phyloP scores from a whole-genome alignment of 2,797 vertebrate species.

The Mormyrus proboscirostris region DNA sequence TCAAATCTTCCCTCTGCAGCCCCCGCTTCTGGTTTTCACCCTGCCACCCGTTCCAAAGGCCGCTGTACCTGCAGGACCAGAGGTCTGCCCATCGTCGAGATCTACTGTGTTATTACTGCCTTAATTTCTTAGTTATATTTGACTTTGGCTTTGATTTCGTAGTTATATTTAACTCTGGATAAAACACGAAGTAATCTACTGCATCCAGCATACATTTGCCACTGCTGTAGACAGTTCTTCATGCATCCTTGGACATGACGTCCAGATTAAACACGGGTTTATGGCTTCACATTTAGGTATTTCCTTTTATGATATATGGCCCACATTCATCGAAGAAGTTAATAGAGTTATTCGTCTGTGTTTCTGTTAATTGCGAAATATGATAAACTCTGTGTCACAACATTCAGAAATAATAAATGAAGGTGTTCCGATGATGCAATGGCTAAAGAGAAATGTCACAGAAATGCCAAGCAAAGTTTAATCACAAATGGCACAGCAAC shows the following conservation, averaged over 20 bases:
- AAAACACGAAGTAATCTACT: not conserved
- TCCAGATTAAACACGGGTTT: not conserved
- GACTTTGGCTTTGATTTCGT: not conserved
- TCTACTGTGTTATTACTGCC: not conserved
- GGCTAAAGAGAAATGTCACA: conserved; percentile 50
- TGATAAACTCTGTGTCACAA: conserved; percentile 30
- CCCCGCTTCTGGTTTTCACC: not conserved
- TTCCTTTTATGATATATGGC: conserved; percentile 25
- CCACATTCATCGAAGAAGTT: conserved; percentile 26
- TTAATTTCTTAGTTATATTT: not conserved
- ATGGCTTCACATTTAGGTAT: not conserved
- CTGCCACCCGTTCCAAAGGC: not conserved
- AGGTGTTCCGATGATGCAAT: conserved; percentile 44
- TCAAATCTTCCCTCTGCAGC: not conserved
- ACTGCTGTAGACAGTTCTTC: not conserved
- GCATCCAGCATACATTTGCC: not conserved
- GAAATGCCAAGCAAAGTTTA: conserved; percentile 52
- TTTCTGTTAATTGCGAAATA: conserved; percentile 32
- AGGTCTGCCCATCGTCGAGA: not conserved
- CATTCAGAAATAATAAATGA: conserved; percentile 23
- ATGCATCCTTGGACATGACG: not conserved
- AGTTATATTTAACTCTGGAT: not conserved
- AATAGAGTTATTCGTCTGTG: conserved; percentile 23
- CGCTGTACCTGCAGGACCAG: not conserved
- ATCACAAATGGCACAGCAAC: conserved; percentile 44